Base-by-base conservation (phyloP, 2,888 invertebrate genomes). In the Lycia hirtaria region DNA sequence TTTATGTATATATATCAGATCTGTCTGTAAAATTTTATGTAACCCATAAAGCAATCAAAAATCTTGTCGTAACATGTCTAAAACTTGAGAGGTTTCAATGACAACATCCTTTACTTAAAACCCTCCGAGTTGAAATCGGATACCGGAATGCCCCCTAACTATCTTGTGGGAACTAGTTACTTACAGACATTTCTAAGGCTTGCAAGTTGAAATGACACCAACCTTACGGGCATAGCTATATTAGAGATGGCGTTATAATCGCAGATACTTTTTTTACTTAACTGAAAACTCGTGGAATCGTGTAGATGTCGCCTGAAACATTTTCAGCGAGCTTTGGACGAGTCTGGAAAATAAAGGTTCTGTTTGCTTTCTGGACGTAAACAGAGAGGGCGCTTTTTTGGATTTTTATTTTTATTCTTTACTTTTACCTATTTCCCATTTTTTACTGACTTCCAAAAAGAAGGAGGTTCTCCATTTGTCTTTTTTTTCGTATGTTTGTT, bases 21-120 rank as follows among this genome's bases (percentile, higher is more conserved):
- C n/a, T n/a, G n/a, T n/a, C n/a, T n/a, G 51, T 69, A 71, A 69
- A 65, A 56, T 47, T 64, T 67, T 68, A 76, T 73, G 64, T 61
- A 64, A 64, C 65, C 62, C 43, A 67, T 68, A 72, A 68, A 67
- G 58, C 65, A 58, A 71, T 68, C 62, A 49, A 62, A 71, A 71
- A 69, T 68, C 55, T 47, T 69, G 66, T 54, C 58, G 56, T 64
- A 68, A 67, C 52, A 62, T 68, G 59, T 44, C 62, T 62, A 65
- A 55, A 59, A 57, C 58, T 73, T 71, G 60, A 58, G 60, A 55
- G 56, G 58, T 53, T 60, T 61, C 64, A 58, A 63, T 66, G 43
- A 62, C 56, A 56, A 56, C 49, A 56, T 41, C 48, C 43, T 28
- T 43, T 38, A 30, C 37, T 45, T 24, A 10, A 17, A 35, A 7